Conservation (phyloP, 2,888 invertebrate species). For the Hirudinaria manillensis region DNA sequence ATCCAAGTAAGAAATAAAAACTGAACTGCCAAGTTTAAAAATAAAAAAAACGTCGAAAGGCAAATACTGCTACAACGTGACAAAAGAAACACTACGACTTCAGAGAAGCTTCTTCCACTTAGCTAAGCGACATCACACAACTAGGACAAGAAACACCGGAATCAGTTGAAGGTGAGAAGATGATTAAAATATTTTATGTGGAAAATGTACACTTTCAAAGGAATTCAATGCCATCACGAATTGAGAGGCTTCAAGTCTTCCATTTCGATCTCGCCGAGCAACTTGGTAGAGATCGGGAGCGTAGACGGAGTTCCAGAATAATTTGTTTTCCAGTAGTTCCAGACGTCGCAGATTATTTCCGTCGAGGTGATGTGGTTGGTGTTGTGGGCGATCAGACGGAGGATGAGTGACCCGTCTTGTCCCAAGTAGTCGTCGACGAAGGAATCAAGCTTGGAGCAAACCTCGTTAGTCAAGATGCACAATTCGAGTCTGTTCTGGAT, state of each 20-base stretch:
- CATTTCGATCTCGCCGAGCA: slow-evolving; percentile 3
- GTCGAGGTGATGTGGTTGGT: slow-evolving; percentile 38
- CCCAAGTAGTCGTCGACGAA: slow-evolving; percentile 37
- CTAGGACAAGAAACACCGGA: no score
- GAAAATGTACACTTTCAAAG: no score
- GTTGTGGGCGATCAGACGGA: slow-evolving; percentile 39
- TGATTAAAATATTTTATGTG: no score
- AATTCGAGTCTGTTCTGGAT: slow-evolving; percentile 43
- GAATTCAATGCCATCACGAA: no score
- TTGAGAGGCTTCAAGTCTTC: neutral
- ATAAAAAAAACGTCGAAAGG: no score
- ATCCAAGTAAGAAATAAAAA: no score
- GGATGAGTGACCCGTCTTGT: slow-evolving; percentile 38
- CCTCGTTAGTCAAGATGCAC: slow-evolving; percentile 24
- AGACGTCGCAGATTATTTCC: slow-evolving; percentile 36
- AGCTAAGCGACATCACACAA: no score
- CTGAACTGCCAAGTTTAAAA: no score
- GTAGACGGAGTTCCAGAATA: neutral
- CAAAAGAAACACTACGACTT: no score
- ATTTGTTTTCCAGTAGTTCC: slow-evolving; percentile 32
- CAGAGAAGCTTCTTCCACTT: no score
- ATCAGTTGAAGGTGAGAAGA: no score
- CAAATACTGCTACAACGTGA: no score
- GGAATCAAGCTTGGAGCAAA: neutral
- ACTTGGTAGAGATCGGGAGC: neutral